These are phyloP conservation scores for Rallus crepitans DNA, from an alignment of 2,797 vertebrate genomes.

Conservation along the genomic window DNA sequence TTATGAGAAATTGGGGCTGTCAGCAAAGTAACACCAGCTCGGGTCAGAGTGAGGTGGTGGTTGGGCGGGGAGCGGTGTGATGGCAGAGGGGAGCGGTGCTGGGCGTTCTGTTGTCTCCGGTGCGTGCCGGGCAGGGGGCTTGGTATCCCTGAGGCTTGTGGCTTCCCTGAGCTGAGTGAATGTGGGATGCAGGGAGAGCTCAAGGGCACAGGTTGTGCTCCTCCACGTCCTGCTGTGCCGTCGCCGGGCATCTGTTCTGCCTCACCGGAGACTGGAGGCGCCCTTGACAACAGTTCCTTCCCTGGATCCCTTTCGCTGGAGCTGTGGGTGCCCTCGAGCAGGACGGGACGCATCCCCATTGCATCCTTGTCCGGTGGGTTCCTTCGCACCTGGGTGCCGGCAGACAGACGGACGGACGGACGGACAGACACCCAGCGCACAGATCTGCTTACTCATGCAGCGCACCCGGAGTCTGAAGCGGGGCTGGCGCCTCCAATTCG, in stretches of 20 bases:
- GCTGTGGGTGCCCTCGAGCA: not conserved
- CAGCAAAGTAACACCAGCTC: not conserved
- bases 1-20: not conserved
- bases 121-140: rapidly evolving
- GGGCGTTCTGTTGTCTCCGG: not conserved
- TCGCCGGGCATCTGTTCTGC: not conserved
- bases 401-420: rapidly evolving
- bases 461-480: not conserved
- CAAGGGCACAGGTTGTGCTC: not conserved
- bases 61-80: not conserved
- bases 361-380: not conserved
- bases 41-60: rapidly evolving
- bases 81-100: not conserved
- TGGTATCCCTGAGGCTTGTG: not conserved
- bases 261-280: not conserved
- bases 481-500: not conserved
- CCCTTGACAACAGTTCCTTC: not conserved
- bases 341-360: rapidly evolving
- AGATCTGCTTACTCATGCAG: not conserved
- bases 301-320: not conserved
- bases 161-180: not conserved
- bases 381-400: not conserved
- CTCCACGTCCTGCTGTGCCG: not conserved
- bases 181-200: not conserved
- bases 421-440: not conserved